Base-by-base conservation (phyloP, 2,888 invertebrate genomes). In the Chaitophorus viminalis region DNA sequence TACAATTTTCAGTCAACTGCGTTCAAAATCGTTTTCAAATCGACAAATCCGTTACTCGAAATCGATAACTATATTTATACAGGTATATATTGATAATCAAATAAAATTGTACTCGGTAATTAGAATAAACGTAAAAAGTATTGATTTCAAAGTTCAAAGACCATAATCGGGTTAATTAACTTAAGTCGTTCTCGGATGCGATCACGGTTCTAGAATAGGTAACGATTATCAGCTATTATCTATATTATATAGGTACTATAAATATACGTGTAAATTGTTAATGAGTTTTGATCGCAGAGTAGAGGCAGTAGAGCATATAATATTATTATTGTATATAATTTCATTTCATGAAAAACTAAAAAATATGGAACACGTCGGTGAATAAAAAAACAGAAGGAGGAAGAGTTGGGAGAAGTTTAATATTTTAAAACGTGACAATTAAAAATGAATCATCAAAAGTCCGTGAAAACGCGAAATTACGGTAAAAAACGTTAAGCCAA, bases 381-480 rank as follows among this genome's bases (percentile, higher is more conserved):
- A 21, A 6, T 0, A 25, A 21, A 54, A 60, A 21, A 60, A 21
- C 60, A 21, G 60, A 8, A 18, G 3, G 60, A 18, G 21, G 60
- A 60, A 5, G 60, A 52, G 52, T 17, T 1, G 52, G 21, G 8
- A 60, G 4, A 60, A 25, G 60, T 21, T 29, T n/a, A 65, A 65
- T 17, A 1, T 65, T 25, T 29, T 39, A 70, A 81, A 74, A 52
- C 39, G 81, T 46, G 81, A 70, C 46, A 46, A 70, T 81, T 70
- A 46, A 81, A 81, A 81, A 46, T 8, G 14, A 21, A 81, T 81
- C 81, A 46, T 81, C 81, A 70, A 81, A 81, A 9, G 70, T 46
- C n/a, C 65, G 17, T 17, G 36, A 36, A 36, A 36, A 36, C 25
- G 31, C 11, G 39, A 39, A 39, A 39, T 39, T 11, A 8, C 39